phyloP scores from a whole-genome alignment of 2,113 vertebrate species.

The Rattus rattus region DNA sequence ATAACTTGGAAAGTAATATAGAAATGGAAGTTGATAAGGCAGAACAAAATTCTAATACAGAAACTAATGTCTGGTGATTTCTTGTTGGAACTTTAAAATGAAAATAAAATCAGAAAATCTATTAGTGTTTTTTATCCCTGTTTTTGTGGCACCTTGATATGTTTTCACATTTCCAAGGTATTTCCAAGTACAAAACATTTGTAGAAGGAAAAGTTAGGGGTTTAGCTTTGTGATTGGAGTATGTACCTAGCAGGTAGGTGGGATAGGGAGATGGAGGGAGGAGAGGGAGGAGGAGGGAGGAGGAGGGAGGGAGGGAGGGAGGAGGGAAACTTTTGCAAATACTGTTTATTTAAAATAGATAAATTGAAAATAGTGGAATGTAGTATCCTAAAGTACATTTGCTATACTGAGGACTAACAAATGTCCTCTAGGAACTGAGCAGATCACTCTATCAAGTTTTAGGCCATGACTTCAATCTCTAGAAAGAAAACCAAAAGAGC shows the following conservation, averaged over 20 bases:
- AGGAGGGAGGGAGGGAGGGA: neutral
- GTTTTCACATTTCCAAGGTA: neutral
- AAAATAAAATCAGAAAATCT: constrained; percentile 22
- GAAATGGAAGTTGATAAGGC: constrained; percentile 32
- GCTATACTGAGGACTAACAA: too few species aligned
- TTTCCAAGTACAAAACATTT: constrained; percentile 49
- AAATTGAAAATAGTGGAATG: neutral
- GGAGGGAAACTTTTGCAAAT: neutral
- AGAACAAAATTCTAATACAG: neutral
- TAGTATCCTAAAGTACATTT: neutral
- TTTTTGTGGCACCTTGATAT: neutral
- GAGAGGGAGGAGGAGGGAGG: neutral
- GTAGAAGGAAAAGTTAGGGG: neutral
- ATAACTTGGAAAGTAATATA: constrained; percentile 31
- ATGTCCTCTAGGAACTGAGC: too few species aligned
- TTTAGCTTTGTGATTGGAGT: neutral
- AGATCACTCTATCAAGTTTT: neutral
- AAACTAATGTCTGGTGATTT: neutral
- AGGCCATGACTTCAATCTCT: neutral
- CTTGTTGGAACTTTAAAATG: constrained; percentile 27
- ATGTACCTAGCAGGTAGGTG: neutral
- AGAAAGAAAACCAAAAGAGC: neutral
- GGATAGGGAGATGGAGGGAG: neutral
- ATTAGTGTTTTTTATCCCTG: neutral
- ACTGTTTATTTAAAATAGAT: neutral